Evolutionary conservation across 2,113 vertebrate genomes (phyloP).

Genomic region (Maccullochella peelii): DNA sequence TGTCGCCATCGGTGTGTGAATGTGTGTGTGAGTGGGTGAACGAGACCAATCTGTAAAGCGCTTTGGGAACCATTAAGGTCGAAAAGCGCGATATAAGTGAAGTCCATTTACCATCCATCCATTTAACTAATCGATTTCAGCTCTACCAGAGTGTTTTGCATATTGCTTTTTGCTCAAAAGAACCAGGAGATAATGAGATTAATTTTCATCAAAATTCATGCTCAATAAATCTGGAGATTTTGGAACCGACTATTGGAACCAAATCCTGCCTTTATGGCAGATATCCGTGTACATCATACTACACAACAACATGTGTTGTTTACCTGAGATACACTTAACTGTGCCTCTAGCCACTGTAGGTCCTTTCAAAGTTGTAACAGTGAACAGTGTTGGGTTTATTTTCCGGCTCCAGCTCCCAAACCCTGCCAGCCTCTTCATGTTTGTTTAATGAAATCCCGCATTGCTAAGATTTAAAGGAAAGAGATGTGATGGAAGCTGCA

Average conservation of each 20-base stretch:
- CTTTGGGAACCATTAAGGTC: too few species aligned
- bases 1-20: too few species aligned
- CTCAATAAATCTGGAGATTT: background rate
- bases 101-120: too few species aligned
- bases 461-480: slow-evolving; percentile 10
- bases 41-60: too few species aligned
- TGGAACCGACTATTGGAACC: too few species aligned
- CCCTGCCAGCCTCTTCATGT: slow-evolving; percentile 39
- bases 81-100: too few species aligned
- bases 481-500: background rate
- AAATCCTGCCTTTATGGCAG: too few species aligned
- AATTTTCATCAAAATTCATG: background rate
- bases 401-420: slow-evolving; percentile 12
- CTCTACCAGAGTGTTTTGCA: background rate
- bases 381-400: slow-evolving; percentile 1
- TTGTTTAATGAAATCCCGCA: slow-evolving; percentile 35
- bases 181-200: background rate
- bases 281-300: background rate
- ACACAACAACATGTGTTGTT: background rate
- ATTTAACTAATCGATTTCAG: background rate
- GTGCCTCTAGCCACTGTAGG: background rate
- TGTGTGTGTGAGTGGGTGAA: too few species aligned
- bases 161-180: background rate
- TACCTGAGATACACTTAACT: slow-evolving; percentile 21
- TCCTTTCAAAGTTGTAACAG: background rate